Conservation (phyloP, 2,888 invertebrate species). For the Hyposoter dolosus region DNA sequence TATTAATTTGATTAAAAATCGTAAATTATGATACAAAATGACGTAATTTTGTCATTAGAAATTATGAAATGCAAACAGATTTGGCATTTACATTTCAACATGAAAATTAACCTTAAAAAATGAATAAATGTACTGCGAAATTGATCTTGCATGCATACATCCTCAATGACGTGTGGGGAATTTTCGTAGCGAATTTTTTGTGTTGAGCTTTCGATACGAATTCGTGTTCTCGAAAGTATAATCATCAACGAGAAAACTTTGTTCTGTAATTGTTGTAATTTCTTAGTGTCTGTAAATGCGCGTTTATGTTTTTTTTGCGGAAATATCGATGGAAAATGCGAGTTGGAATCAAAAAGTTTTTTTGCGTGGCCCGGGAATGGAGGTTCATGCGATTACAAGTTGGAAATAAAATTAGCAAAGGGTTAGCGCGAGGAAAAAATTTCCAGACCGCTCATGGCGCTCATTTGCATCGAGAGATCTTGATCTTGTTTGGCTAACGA, state of each 20-base stretch:
- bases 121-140: too few relatives aligned
- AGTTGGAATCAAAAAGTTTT: not conserved
- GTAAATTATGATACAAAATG: too few relatives aligned
- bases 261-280: not conserved
- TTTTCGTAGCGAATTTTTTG: too few relatives aligned
- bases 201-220: too few relatives aligned
- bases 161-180: too few relatives aligned
- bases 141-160: too few relatives aligned
- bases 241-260: not conserved
- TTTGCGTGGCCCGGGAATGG: not conserved
- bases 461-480: constrained; percentile 4
- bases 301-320: not conserved
- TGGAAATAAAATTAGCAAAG: not conserved
- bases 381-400: not conserved
- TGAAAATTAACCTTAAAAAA: too few relatives aligned
- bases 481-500: not conserved
- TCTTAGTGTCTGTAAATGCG: not conserved
- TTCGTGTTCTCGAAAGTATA: too few relatives aligned
- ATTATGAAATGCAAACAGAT: too few relatives aligned
- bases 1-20: too few relatives aligned
- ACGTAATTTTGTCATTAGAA: too few relatives aligned
- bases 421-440: not conserved
- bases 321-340: not conserved
- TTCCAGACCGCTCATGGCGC: not conserved
- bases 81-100: too few relatives aligned